phyloP scores from a whole-genome alignment of 2,888 invertebrate species.

The Gortyna flavago region DNA sequence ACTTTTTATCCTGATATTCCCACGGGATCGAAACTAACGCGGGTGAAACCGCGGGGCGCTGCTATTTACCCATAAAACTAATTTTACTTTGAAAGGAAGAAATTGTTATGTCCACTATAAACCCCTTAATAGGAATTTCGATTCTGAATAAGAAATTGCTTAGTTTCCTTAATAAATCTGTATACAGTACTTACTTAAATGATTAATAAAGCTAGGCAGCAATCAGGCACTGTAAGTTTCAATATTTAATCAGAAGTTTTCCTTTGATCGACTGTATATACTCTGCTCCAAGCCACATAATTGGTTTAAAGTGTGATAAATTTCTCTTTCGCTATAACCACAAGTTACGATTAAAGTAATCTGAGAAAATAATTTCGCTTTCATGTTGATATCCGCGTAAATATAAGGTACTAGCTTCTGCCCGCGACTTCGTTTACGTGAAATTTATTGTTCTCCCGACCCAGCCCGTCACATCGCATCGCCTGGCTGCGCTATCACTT shows the following conservation, averaged over 20 bases:
- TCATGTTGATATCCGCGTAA: conserved; percentile 30
- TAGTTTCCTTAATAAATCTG: conserved; percentile 30
- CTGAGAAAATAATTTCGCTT: conserved; percentile 35
- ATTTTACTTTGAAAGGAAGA: neutral
- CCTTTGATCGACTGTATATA: conserved; percentile 23
- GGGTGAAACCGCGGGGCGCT: too few relatives aligned
- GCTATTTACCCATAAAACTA: conserved; percentile 4
- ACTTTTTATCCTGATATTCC: too few relatives aligned
- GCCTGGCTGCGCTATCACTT: too few relatives aligned
- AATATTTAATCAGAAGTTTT: conserved; percentile 42
- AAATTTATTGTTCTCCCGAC: too few relatives aligned
- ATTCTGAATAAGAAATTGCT: neutral
- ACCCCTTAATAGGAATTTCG: neutral
- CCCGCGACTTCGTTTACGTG: too few relatives aligned
- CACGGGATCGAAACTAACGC: too few relatives aligned
- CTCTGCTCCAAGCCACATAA: conserved; percentile 17
- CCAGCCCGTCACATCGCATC: too few relatives aligned
- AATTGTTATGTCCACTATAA: neutral
- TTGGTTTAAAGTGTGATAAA: conserved; percentile 40
- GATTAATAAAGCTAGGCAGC: conserved; percentile 28
- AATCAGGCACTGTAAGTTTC: conserved; percentile 37
- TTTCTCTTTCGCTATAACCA: conserved; percentile 22
- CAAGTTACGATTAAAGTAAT: conserved; percentile 43
- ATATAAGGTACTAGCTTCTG: neutral
- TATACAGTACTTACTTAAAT: conserved; percentile 14